Evolutionary conservation across 2,888 invertebrate genomes (phyloP).

Genomic region (Dasysyrphus albostriatus): DNA sequence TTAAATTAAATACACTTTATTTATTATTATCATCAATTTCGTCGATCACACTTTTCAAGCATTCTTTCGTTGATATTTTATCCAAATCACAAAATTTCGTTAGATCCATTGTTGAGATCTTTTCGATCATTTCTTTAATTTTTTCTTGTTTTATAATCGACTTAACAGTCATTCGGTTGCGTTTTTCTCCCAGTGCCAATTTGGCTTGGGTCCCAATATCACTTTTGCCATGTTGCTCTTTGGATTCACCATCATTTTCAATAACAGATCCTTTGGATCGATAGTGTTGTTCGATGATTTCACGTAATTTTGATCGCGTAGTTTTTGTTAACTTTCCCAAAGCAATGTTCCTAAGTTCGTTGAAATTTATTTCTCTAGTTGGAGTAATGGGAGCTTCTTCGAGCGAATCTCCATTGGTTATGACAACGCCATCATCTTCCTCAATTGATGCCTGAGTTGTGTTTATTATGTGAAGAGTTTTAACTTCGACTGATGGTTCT

Average conservation of each 20-base stretch:
- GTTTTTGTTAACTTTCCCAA: slow-evolving; percentile 80
- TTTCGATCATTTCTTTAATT: slow-evolving; percentile 84
- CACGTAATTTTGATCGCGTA: slow-evolving; percentile 81
- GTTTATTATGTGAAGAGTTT: not conserved
- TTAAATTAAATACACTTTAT: slow-evolving; percentile 28
- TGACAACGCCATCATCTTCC: slow-evolving; percentile 80
- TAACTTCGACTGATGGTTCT: not conserved
- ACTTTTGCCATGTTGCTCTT: slow-evolving; percentile 34
- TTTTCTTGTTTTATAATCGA: slow-evolving; percentile 83
- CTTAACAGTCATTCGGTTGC: slow-evolving; percentile 80
- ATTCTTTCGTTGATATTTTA: slow-evolving; percentile 84
- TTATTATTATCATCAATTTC: slow-evolving; percentile 82
- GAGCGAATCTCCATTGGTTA: slow-evolving; percentile 77
- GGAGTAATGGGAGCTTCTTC: slow-evolving; percentile 53
- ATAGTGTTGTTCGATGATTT: slow-evolving; percentile 81
- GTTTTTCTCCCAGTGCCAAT: slow-evolving; percentile 65
- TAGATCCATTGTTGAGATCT: slow-evolving; percentile 84
- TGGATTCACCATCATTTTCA: slow-evolving; percentile 77
- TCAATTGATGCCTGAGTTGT: slow-evolving; percentile 42
- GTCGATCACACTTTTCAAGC: slow-evolving; percentile 84
- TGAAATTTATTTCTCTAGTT: slow-evolving; percentile 81
- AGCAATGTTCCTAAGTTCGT: slow-evolving; percentile 81
- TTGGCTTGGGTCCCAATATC: slow-evolving; percentile 58
- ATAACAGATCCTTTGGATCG: slow-evolving; percentile 81
- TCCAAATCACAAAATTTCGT: slow-evolving; percentile 84